Percentiles rank a stretch among this genome's conserved stretches.
Evolutionary conservation across 2,113 vertebrate species (phyloP).

Genomic region (Tursiops truncatus): DNA sequence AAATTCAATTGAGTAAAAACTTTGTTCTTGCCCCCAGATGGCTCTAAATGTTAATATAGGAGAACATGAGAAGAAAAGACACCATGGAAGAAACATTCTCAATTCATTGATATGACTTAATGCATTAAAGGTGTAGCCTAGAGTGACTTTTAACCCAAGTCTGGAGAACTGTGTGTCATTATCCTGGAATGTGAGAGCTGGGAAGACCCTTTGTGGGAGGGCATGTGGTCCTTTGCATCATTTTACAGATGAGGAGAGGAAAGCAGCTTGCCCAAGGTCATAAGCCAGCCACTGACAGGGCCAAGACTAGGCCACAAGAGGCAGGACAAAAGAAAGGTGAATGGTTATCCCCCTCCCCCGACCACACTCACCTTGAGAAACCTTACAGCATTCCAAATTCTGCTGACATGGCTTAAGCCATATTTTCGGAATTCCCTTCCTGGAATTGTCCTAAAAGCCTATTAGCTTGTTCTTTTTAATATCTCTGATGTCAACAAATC

Average conservation of each 20-base stretch:
- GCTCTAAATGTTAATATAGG: not conserved
- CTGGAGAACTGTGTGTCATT: not conserved
- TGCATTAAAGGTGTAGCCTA: not conserved
- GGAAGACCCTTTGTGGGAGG: not conserved
- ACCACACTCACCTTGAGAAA: not conserved
- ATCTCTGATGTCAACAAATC: not conserved
- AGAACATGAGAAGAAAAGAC: not conserved
- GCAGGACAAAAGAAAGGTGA: not conserved
- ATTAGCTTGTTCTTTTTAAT: not conserved
- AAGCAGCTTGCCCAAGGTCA: not conserved
- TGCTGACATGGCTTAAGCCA: not conserved
- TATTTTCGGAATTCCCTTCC: not conserved
- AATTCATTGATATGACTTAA: not conserved
- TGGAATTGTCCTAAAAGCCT: not conserved
- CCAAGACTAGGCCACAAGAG: not conserved
- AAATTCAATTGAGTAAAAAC: not conserved
- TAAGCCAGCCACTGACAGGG: no score
- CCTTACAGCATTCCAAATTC: not conserved
- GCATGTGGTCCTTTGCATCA: not conserved
- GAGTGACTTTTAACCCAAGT: not conserved
- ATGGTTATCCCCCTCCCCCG: fast-evolving
- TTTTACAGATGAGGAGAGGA: not conserved
- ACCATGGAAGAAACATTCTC: not conserved
- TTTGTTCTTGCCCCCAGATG: not conserved
- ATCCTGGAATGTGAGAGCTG: not conserved